A percentile compares a stretch with the other conserved stretches of the same genome.
phyloP scores from a whole-genome alignment of 2,113 vertebrate genomes.

The Cynopterus brachyotis region DNA sequence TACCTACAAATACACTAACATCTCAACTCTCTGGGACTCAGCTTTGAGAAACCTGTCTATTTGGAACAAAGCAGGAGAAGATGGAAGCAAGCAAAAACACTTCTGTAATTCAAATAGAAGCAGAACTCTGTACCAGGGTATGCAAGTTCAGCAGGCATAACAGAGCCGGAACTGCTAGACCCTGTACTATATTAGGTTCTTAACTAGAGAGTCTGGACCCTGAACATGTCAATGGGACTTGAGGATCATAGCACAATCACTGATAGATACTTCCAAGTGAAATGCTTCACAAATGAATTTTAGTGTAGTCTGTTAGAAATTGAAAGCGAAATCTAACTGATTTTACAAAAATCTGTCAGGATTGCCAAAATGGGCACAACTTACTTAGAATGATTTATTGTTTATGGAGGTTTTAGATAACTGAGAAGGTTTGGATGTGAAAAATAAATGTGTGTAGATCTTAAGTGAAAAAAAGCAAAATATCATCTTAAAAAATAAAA shows the following conservation, averaged over 20 bases:
- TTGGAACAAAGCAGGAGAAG: neutral
- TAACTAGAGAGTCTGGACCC: neutral
- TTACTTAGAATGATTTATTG: neutral
- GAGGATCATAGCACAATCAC: neutral
- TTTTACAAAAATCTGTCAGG: neutral
- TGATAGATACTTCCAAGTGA: neutral
- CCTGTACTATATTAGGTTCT: neutral
- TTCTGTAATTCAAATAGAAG: neutral
- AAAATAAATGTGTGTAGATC: neutral
- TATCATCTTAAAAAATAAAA: neutral
- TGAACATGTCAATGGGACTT: neutral
- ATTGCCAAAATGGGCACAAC: neutral
- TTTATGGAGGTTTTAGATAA: neutral
- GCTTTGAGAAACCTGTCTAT: neutral
- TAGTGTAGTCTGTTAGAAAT: neutral
- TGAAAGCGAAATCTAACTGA: neutral
- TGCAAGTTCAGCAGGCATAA: neutral
- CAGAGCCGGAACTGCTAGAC: neutral
- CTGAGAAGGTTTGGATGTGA: neutral
- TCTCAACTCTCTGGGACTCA: neutral
- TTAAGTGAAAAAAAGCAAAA: neutral
- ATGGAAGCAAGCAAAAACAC: neutral
- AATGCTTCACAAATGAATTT: neutral
- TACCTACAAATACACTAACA: neutral
- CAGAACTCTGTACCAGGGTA: neutral